Base-by-base conservation (phyloP, 2,113 vertebrate species). In the Lichenostomus cassidix region DNA sequence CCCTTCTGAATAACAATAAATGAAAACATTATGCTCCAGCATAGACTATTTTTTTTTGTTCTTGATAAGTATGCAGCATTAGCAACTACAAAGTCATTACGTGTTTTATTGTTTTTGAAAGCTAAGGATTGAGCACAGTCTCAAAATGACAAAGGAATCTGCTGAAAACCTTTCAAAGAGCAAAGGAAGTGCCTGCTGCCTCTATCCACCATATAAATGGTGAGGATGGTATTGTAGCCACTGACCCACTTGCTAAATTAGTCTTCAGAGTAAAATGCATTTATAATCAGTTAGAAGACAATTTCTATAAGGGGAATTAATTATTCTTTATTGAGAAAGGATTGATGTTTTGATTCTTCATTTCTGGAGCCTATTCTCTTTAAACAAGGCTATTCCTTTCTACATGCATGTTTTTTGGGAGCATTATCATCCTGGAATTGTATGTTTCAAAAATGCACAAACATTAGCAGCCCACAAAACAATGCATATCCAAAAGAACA, bases 51-150 rank as follows among this genome's bases (percentile, higher is more conserved):
- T 70, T 88, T 49, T 49, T 47, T 83, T n/a, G 27, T 52, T 90
- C 71, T 75, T 87, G 58, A 86, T 94, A 94, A 92, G 92, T 74
- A 91, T 62, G 27, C 44, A 78, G 49, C 91, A 90, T 92, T 92
- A 95, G 64, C 44, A 69, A 55, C 60, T 52, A 64, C 25, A n/a
- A 67, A 91, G 55, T 90, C 75, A 80, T 94, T 90, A 44, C 52
- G 50, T 55, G 77, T 96, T 92, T 94, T 80, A 94, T 90, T 92
- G 87, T 63, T 94, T 96, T 80, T 95, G 90, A 96, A 94, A 94
- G 95, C 65, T 71, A 55, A 44, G 56, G 41, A 95, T 95, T 4
- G 12, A 91, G 95, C 1, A 8, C 58, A 91, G 44, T 28, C 58
- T 67, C 35, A 67, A 83, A 63, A 41, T 53, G 81, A 95, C 83